Base-by-base conservation (phyloP, 2,113 vertebrate species). In the Myiopsitta monachus region DNA sequence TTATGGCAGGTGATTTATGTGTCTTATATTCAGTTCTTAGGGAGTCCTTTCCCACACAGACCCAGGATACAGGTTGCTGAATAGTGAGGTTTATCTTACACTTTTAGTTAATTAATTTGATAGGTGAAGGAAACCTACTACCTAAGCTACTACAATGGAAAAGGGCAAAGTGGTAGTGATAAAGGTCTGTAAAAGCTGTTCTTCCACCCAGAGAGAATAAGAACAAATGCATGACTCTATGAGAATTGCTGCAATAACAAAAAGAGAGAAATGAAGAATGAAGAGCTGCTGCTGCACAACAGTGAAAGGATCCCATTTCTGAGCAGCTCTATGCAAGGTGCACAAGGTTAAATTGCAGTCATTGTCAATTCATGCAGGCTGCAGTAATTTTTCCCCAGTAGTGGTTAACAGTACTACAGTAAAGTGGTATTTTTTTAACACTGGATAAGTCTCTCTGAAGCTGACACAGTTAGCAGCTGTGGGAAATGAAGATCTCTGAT, bases 321-420 rank as follows among this genome's bases (percentile, higher is more conserved):
- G 79, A 93, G 80, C 80, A 89, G 77, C 76, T 92, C 67, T 51
- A 0, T 90, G 86, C 83, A 67, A 95, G 91, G 86, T 77, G 49
- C 70, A 49, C 76, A 87, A 96, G 78, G 67, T 86, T 92, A 87
- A 94, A 90, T 75, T 83, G 90, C 86, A 90, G 63, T 96, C 87
- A 94, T 77, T 94, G 96, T 85, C 94, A 86, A 83, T 93, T 97
- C 87, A 76, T 79, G 68, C 62, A 84, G 38, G 75, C 95, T 92
- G 68, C 88, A 95, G 84, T 88, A 44, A 76, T 97, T 95, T 97
- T 93, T 81, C 82, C 55, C 33, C 83, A 57, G 44, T 68, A 95
- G 84, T 41, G 86, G 44, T 94, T 97, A 33, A 33, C 54, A 33
- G 54, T 55, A 33, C 11, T 55, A 88, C 5, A 92, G 63, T 59